A percentile compares a stretch with the other conserved stretches of the same genome.
phyloP scores from a whole-genome alignment of 2,797 vertebrate genomes.

The Sciurus vulgaris region DNA sequence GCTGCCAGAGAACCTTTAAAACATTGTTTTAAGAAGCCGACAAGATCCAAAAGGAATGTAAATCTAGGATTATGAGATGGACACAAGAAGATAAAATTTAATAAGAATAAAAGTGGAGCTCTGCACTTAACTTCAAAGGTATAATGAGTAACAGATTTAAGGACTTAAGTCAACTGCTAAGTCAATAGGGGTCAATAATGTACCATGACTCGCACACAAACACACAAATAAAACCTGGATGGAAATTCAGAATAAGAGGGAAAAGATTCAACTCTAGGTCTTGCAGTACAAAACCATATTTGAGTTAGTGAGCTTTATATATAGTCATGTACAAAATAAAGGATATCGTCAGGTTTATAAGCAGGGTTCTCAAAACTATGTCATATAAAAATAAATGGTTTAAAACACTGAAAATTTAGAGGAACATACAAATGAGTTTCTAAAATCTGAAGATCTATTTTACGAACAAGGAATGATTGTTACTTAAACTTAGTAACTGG shows the following conservation, averaged over 20 bases:
- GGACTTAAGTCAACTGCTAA: constrained; percentile 5
- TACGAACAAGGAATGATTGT: background rate
- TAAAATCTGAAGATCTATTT: constrained; percentile 21
- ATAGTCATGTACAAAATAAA: background rate
- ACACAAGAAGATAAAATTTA: background rate
- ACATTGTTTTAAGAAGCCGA: background rate
- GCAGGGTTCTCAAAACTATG: background rate
- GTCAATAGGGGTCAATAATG: background rate
- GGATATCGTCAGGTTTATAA: background rate
- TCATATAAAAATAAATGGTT: background rate
- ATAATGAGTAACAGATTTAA: background rate
- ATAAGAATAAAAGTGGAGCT: background rate
- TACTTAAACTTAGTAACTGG: background rate
- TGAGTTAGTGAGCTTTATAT: background rate
- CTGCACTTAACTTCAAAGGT: background rate
- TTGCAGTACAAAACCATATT: background rate
- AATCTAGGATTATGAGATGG: background rate
- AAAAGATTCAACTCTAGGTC: background rate
- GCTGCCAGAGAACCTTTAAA: background rate
- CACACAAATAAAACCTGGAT: background rate
- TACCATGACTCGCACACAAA: background rate
- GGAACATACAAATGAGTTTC: background rate
- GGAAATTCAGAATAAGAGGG: background rate
- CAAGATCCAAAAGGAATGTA: constrained; percentile 6
- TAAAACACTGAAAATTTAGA: no score